phyloP scores from a whole-genome alignment of 2,113 vertebrate genomes.

The Apaloderma vittatum region DNA sequence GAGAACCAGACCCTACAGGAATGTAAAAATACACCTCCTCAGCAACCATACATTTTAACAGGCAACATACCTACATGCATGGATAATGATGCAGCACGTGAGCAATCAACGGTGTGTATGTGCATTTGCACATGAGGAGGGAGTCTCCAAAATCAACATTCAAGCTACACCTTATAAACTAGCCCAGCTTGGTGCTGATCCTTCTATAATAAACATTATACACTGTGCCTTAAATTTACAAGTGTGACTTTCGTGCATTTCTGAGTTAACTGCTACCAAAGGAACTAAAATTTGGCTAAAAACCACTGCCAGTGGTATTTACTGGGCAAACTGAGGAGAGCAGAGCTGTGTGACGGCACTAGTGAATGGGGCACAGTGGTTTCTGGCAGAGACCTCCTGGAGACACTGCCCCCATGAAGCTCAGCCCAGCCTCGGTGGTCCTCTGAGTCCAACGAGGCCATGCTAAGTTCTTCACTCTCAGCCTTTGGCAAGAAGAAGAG shows the following conservation, averaged over 20 bases:
- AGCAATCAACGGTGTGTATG: not conserved
- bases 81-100: not conserved
- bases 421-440: not conserved
- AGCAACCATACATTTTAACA: not conserved
- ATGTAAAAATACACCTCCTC: slow-evolving; percentile 33
- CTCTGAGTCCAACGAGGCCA: not conserved
- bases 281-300: not conserved
- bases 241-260: not conserved
- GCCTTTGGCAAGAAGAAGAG: not conserved
- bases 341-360: not conserved
- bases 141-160: slow-evolving; percentile 48
- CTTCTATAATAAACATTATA: not conserved
- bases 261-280: slow-evolving; percentile 13
- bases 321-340: not conserved
- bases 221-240: not conserved
- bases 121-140: not conserved
- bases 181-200: not conserved
- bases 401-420: not conserved
- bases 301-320: not conserved
- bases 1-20: slow-evolving; percentile 26
- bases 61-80: not conserved
- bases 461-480: not conserved
- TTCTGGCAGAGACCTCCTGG: not conserved
- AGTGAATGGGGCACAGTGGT: not conserved
- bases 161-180: slow-evolving; percentile 18